Percentiles rank a stretch among this genome's conserved stretches.
Conservation (phyloP, 2,888 invertebrate genomes). For the Drosophila nigricruria region DNA sequence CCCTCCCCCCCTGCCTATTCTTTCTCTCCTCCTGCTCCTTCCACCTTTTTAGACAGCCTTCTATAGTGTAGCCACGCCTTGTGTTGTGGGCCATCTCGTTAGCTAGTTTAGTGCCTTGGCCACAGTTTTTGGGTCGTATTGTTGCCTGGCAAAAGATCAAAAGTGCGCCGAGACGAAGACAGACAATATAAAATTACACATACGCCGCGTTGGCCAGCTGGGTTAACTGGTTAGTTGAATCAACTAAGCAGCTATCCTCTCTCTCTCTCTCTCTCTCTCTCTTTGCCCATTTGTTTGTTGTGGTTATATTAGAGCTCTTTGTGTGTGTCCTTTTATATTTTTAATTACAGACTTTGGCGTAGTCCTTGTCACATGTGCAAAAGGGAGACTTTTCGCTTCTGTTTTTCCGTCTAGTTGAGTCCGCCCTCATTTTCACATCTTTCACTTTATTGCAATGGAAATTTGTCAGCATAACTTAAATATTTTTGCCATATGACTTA, state of each 20-base stretch:
- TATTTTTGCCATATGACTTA: slow-evolving; percentile 47
- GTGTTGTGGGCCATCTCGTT: slow-evolving; percentile 46
- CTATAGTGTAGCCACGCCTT: slow-evolving; percentile 24
- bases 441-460: slow-evolving; percentile 36
- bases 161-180: slow-evolving; percentile 48
- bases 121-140: slow-evolving; percentile 28
- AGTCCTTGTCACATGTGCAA: slow-evolving; percentile 53
- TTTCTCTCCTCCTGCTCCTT: background rate
- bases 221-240: slow-evolving; percentile 31
- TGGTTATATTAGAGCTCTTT: slow-evolving; percentile 44
- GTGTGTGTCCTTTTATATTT: slow-evolving; percentile 49
- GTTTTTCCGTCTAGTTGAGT: slow-evolving; percentile 14
- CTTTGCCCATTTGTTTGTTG: slow-evolving; percentile 42
- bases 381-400: slow-evolving; percentile 1
- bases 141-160: slow-evolving; percentile 60
- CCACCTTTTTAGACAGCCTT: background rate
- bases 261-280: background rate
- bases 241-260: background rate
- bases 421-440: slow-evolving; percentile 20
- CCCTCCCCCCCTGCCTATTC: too few relatives aligned
- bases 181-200: slow-evolving; percentile 75
- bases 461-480: slow-evolving; percentile 30
- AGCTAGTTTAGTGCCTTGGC: slow-evolving; percentile 51
- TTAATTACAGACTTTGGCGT: slow-evolving; percentile 62
- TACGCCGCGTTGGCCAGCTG: slow-evolving; percentile 62